Base-by-base conservation (phyloP, 2,888 invertebrate genomes). In the Linnaemya vulpina region DNA sequence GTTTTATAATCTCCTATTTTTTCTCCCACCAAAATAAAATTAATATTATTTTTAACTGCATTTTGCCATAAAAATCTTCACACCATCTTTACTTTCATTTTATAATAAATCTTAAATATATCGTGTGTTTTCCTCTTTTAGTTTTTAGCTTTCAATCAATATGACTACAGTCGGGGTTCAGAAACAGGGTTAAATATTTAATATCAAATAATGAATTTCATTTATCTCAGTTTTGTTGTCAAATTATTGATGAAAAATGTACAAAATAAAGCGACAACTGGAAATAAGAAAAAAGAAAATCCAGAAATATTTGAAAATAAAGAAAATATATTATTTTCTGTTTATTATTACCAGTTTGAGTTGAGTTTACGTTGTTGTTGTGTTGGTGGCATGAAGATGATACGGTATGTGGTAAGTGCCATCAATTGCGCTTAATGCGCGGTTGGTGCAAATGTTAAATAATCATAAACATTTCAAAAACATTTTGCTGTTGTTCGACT, bases 181-280 rank as follows among this genome's bases (percentile, higher is more conserved):
- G 22, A 75, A 70, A 55, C 40, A 63, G 58, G 58, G 63, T 82
- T 70, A 76, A 76, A 82, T 49, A 60, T 70, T 82, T 71, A 65
- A 76, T 70, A 53, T 46, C 62, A 75, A 81, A 70, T 81, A 75
- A 74, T 62, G 68, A 63, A 70, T 81, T 63, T 55, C 53, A 55
- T 63, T 82, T 63, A 53, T 62, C 62, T 55, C 38, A 55, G 40
- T 53, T 76, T 63, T 43, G 17, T 63, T 82, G 63, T 82, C 70
- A 82, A 76, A 82, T 70, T 71, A 71, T 76, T 70, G 76, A 82
- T 76, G 76, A 76, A 76, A 76, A 76, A 76, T 71, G 76, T 82
- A 46, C 49, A 40, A 22, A 75, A 75, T 55, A 62, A 53, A 68
- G 8, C 25, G 63, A 17, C 58, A 46, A 51, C 17, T 40, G 17